phyloP scores from a whole-genome alignment of 2,797 vertebrate species.

The Gallinago solitaria region DNA sequence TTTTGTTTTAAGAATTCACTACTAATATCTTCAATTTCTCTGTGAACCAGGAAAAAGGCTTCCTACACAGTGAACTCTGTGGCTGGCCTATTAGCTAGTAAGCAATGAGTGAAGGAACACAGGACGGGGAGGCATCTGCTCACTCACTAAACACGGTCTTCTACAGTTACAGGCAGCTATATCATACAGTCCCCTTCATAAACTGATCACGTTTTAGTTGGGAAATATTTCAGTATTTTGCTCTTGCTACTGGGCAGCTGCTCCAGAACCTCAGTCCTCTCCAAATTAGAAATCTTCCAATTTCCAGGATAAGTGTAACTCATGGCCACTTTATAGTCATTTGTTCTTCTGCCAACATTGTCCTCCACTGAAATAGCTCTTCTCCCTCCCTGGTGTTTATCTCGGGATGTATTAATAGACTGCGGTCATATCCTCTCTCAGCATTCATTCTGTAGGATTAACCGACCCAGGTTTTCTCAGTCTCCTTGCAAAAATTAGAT shows the following conservation, averaged over 20 bases:
- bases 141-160: fast-evolving
- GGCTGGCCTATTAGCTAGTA: neutral
- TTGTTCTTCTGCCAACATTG: conserved; percentile 44
- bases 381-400: conserved; percentile 28
- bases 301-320: neutral
- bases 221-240: neutral
- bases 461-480: neutral
- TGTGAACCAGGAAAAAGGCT: neutral
- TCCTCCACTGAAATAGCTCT: conserved; percentile 19
- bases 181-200: neutral
- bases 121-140: neutral
- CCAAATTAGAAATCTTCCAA: neutral
- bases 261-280: neutral
- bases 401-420: conserved; percentile 52
- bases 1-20: neutral
- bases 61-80: neutral
- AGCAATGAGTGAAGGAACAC: neutral
- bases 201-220: neutral
- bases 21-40: neutral
- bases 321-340: neutral
- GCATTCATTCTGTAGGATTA: neutral
- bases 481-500: neutral
- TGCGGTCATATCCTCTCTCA: conserved; percentile 23
- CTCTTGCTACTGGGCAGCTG: neutral
- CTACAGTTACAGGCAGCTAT: neutral